These are phyloP conservation scores for Goniozus legneri DNA, from an alignment of 1,140 invertebrate species.

Conservation along the genomic window DNA sequence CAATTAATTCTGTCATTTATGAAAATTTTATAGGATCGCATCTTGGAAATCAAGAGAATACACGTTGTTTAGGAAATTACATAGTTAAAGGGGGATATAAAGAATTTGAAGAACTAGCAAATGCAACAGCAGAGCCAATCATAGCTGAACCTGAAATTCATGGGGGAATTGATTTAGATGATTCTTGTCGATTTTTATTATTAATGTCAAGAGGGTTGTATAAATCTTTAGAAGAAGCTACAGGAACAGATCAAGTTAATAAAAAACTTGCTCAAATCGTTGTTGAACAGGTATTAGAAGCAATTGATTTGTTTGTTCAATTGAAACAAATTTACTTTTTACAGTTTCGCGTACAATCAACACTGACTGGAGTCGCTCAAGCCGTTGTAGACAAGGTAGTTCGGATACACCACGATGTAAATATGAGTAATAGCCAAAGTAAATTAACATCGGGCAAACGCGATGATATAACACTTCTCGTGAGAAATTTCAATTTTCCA, in stretches of 20 bases:
- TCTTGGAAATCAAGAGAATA: slow-evolving; percentile 72
- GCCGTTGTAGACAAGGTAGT: slow-evolving; percentile 84
- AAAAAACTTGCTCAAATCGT: slow-evolving; percentile 76
- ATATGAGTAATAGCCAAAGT: slow-evolving; percentile 61
- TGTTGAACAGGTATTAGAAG: slow-evolving; percentile 63
- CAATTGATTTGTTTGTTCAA: not conserved
- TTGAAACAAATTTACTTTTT: slow-evolving; percentile 23
- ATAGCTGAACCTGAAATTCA: slow-evolving; percentile 80
- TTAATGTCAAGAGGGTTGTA: slow-evolving; percentile 83
- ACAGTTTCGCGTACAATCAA: slow-evolving; percentile 76
- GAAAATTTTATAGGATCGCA: slow-evolving; percentile 46
- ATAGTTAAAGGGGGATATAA: slow-evolving; percentile 82
- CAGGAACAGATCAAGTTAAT: slow-evolving; percentile 74
- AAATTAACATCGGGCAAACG: slow-evolving; percentile 55
- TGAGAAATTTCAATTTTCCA: slow-evolving; percentile 83
- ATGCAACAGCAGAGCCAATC: slow-evolving; percentile 72
- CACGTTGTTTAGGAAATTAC: slow-evolving; percentile 85
- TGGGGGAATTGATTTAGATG: slow-evolving; percentile 74
- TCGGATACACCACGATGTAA: slow-evolving; percentile 78
- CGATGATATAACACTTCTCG: slow-evolving; percentile 80
- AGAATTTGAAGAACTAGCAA: slow-evolving; percentile 71
- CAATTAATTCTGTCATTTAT: slow-evolving; percentile 6
- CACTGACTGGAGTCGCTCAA: slow-evolving; percentile 79
- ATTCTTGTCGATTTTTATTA: slow-evolving; percentile 77
- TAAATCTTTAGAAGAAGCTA: slow-evolving; percentile 78